These are phyloP conservation scores for Felis chaus DNA, from an alignment of 2,113 vertebrate genomes.

Conservation along the genomic window DNA sequence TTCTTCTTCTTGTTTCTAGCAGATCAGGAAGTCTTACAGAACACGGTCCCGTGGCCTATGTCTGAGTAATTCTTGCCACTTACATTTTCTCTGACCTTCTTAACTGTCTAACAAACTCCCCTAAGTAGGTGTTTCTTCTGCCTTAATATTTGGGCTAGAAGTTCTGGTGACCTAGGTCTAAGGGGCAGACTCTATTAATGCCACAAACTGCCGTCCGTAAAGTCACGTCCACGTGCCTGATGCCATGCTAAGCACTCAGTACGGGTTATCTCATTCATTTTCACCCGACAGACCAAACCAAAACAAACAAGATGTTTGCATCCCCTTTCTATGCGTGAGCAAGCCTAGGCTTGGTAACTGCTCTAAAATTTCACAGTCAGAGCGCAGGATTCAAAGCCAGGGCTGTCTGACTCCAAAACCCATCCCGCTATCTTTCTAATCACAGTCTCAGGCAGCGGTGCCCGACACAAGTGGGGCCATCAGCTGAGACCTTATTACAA, in stretches of 20 bases:
- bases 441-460: neutral
- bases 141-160: neutral
- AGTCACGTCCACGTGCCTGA: neutral
- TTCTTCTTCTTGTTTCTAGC: neutral
- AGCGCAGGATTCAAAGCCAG: neutral
- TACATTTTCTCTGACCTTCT: neutral
- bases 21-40: neutral
- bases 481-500: neutral
- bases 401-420: neutral
- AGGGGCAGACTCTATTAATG: neutral
- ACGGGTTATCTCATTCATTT: neutral
- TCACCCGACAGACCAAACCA: neutral
- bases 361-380: neutral
- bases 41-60: neutral
- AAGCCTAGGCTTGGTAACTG: neutral
- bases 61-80: neutral
- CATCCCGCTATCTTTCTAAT: neutral
- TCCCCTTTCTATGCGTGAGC: neutral
- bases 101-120: neutral
- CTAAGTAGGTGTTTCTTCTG: neutral
- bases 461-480: neutral
- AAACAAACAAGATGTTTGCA: neutral
- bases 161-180: neutral
- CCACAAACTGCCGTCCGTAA: neutral
- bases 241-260: neutral